phyloP scores from a whole-genome alignment of 2,797 vertebrate species.

The Chiroxiphia lanceolata region DNA sequence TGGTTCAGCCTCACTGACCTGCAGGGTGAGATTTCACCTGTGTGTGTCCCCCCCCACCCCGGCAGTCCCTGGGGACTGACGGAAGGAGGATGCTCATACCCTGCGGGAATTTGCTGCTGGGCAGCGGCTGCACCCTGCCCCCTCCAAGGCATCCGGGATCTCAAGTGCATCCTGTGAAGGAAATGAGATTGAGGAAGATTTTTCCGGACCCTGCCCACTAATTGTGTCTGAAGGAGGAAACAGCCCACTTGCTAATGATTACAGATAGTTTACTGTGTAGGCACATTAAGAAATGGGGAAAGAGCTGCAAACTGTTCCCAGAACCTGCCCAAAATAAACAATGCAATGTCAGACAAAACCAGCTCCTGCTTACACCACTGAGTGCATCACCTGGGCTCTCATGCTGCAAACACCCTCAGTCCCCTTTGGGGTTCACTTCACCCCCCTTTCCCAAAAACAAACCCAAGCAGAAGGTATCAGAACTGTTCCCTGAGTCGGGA shows the following conservation, averaged over 20 bases:
- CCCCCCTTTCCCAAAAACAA: neutral
- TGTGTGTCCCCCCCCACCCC: rapidly evolving
- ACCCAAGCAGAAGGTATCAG: neutral
- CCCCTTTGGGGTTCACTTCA: neutral
- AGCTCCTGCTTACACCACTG: neutral
- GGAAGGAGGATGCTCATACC: neutral
- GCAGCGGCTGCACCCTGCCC: neutral
- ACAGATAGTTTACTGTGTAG: neutral
- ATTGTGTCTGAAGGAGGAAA: slow-evolving; percentile 56
- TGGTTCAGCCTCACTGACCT: neutral
- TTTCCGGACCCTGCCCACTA: slow-evolving; percentile 48
- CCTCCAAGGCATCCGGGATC: neutral
- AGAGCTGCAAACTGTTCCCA: neutral
- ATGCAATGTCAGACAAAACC: rapidly evolving
- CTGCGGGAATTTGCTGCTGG: neutral
- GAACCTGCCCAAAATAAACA: neutral
- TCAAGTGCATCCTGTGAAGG: slow-evolving; percentile 22
- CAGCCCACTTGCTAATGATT: slow-evolving; percentile 45
- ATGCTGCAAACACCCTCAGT: neutral
- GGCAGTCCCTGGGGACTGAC: neutral
- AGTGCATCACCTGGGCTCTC: neutral
- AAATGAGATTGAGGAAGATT: slow-evolving; percentile 50
- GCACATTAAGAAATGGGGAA: neutral
- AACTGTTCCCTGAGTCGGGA: neutral
- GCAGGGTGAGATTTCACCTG: neutral